Evolutionary conservation across 2,113 vertebrate genomes (phyloP), one percentile per base, ranked within the genome.

Genomic region (Alouatta palliata): DNA sequence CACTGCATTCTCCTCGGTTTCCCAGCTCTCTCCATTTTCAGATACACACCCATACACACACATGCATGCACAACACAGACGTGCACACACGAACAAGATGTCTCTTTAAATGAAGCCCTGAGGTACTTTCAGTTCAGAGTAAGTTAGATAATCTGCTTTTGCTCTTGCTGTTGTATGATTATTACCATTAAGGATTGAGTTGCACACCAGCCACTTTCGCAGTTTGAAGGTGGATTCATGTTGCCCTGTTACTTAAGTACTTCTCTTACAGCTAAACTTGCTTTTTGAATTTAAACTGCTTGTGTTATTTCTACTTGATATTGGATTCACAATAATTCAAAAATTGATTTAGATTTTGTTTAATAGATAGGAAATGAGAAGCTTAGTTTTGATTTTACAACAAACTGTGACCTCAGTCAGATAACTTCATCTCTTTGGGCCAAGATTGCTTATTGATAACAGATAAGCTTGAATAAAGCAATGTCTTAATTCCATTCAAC

Each of bases 231-330:
- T 52, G 56, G 8, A 70, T 13, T 21, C 21, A 11, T 75, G 23
- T 54, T 96, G 47, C 12, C 49, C 19, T 82, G 43, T 54, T 47
- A 45, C 21, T 66, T 76, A 92, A 47, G 6, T 79, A 87, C 47
- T 79, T 94, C 17, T 58, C 35, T 84, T 87, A 49, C 8, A 94
- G 49, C 27, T 89, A 54, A 86, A 40, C 91, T 91, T 91, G 88
- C 70, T 66, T 93, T 91, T 37, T 52, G 32, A 87, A 56, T 66
- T 93, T 70, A 77, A 68, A 90, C 3, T 75, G 13, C 4, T 82
- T 81, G 12, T 93, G 12, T 76, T 92, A 76, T 94, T 66, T 95
- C 52, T 91, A 43, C 66, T 79, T 90, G 23, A 11, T 82, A 49
- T 49, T 73, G 27, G 7, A 73, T 56, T 94, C 52, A 47, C 40